These are phyloP conservation scores for Drosophila leontia DNA, from an alignment of 1,140 invertebrate genomes.

Conservation along the genomic window DNA sequence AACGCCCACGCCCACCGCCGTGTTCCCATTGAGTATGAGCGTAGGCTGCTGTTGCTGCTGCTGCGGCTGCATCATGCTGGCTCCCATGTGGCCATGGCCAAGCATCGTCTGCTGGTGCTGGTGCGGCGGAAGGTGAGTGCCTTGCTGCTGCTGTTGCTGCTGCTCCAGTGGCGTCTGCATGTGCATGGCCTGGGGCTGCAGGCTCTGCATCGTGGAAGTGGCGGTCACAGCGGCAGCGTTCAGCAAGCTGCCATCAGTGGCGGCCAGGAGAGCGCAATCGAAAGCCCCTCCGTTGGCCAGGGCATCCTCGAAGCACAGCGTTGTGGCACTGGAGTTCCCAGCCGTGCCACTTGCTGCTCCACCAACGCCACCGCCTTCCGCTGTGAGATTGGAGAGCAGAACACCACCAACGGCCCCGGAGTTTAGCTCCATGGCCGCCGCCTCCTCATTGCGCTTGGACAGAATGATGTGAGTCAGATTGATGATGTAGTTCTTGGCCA, in stretches of 20 bases:
- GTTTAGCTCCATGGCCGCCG: conserved; percentile 77
- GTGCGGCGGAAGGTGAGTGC: conserved; percentile 16
- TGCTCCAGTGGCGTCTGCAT: conserved; percentile 57
- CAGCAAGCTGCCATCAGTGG: conserved; percentile 59
- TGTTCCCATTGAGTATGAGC: conserved; percentile 67
- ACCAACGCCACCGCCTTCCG: conserved; percentile 19
- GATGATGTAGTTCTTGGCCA: conserved; percentile 96
- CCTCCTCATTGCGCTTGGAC: conserved; percentile 85
- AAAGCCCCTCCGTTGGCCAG: conserved; percentile 55
- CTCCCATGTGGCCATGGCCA: conserved; percentile 58
- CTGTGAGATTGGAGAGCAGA: conserved; percentile 54
- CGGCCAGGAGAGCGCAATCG: conserved; percentile 73
- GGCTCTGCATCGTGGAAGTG: conserved; percentile 52
- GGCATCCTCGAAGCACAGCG: conserved; percentile 66
- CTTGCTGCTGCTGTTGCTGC: conserved; percentile 21
- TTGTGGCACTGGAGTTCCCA: conserved; percentile 18
- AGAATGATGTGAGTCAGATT: conserved; percentile 94
- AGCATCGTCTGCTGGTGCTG: conserved; percentile 62
- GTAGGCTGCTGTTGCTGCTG: conserved; percentile 57
- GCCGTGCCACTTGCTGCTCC: conserved; percentile 14
- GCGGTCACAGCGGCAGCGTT: conserved; percentile 50
- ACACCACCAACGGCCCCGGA: conserved; percentile 70
- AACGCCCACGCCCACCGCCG: conserved; percentile 41
- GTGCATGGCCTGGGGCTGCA: conserved; percentile 64
- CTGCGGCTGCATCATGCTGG: conserved; percentile 60